These are phyloP conservation scores for Moxostoma hubbsi DNA, from an alignment of 2,797 vertebrate genomes.

Conservation along the genomic window DNA sequence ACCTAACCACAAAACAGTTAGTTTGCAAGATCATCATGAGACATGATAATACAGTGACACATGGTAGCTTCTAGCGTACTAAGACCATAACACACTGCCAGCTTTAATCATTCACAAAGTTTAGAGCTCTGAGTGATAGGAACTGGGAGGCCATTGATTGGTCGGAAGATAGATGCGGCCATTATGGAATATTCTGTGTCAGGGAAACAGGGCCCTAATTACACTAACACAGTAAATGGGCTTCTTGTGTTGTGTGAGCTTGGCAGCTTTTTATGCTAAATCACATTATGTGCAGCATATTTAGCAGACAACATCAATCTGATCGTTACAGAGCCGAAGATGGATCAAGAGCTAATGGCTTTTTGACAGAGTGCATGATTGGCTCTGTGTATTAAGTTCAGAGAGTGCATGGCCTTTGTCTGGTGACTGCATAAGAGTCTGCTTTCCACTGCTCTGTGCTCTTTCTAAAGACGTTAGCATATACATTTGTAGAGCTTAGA, in stretches of 20 bases:
- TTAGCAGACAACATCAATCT: conserved; percentile 44
- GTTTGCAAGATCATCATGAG: conserved; percentile 4
- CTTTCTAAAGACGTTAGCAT: no score
- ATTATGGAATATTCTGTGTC: conserved; percentile 57
- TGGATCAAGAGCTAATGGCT: conserved; percentile 49
- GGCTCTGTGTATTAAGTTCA: conserved; percentile 16
- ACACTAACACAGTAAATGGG: conserved; percentile 47
- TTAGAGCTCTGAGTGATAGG: conserved; percentile 36
- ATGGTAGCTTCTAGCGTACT: conserved; percentile 14
- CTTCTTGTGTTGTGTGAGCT: conserved; percentile 42
- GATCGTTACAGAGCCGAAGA: conserved; percentile 22
- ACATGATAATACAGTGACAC: background rate
- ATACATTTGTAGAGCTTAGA: no score
- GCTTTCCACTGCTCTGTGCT: no score
- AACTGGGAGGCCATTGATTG: conserved; percentile 58
- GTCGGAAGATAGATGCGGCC: conserved; percentile 56
- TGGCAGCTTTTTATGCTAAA: conserved; percentile 43
- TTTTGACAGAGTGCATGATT: conserved; percentile 53
- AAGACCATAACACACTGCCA: conserved; percentile 27
- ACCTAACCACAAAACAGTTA: conserved; percentile 12
- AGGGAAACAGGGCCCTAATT: conserved; percentile 56
- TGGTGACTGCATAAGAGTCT: background rate
- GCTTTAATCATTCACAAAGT: conserved; percentile 39
- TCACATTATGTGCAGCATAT: conserved; percentile 51
- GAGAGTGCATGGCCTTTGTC: background rate